Conservation (phyloP, 1,140 invertebrate genomes). For the Hylyphantes graminicola region DNA sequence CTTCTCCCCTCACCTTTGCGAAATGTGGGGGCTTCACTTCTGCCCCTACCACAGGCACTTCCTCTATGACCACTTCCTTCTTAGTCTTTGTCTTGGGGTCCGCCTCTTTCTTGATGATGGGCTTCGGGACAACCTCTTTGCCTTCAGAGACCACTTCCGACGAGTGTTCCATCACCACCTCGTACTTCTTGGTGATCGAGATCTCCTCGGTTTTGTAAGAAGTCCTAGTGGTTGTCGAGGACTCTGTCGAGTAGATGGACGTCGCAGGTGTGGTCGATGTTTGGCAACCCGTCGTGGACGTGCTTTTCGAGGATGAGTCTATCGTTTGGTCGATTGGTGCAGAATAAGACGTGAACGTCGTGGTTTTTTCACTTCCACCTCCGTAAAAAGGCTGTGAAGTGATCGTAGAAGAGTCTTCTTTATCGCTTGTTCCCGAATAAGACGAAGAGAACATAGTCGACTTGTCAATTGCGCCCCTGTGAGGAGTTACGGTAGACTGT, state of each 20-base stretch:
- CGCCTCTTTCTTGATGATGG: slow-evolving; percentile 57
- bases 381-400: too few relatives aligned
- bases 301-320: slow-evolving; percentile 10
- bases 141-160: slow-evolving; percentile 26
- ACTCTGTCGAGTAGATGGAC: slow-evolving; percentile 14
- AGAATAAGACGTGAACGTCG: neutral
- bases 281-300: slow-evolving; percentile 30
- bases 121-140: slow-evolving; percentile 34
- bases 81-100: slow-evolving; percentile 69
- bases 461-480: too few relatives aligned
- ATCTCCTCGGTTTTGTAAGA: slow-evolving; percentile 45
- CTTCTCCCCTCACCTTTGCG: slow-evolving; percentile 60
- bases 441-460: too few relatives aligned
- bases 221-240: slow-evolving; percentile 34
- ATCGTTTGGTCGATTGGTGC: neutral
- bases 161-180: slow-evolving; percentile 34
- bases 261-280: slow-evolving; percentile 4
- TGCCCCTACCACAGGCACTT: slow-evolving; percentile 78
- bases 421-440: too few relatives aligned
- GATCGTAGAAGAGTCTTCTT: too few relatives aligned
- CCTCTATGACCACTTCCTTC: slow-evolving; percentile 75
- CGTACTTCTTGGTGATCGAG: slow-evolving; percentile 48
- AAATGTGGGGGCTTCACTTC: slow-evolving; percentile 67
- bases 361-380: neutral
- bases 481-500: too few relatives aligned